These are phyloP conservation scores for Trachemys scripta DNA, from an alignment of 2,113 vertebrate genomes.

Conservation along the genomic window DNA sequence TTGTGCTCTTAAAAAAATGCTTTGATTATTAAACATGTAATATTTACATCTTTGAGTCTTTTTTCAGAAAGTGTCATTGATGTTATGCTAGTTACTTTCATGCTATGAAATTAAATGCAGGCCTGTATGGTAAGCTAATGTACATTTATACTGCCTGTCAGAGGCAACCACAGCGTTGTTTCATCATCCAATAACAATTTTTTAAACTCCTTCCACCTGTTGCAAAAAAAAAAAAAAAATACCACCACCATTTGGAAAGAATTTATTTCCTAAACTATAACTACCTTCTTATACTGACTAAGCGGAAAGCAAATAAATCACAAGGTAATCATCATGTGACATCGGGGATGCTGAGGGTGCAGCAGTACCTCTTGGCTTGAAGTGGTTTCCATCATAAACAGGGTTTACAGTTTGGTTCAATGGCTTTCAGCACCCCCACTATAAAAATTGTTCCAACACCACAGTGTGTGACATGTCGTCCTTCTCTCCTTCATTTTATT, in stretches of 20 bases:
- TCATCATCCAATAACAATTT: background rate
- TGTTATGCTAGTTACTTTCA: conserved; percentile 5
- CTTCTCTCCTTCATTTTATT: no score
- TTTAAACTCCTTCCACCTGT: conserved; percentile 16
- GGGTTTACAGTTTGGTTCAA: no score
- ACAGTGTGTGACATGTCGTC: no score
- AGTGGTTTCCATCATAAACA: no score
- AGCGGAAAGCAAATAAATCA: background rate
- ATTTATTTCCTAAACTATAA: background rate
- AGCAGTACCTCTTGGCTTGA: no score
- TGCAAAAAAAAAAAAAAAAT: background rate
- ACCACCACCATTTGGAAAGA: background rate
- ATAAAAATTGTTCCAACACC: no score
- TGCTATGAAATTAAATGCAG: background rate
- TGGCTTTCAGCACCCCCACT: no score
- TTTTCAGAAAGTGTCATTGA: conserved; percentile 12
- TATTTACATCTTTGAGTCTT: background rate
- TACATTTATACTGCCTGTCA: background rate
- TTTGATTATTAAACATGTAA: background rate
- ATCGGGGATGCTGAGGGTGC: no score
- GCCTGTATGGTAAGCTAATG: background rate
- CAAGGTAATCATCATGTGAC: background rate
- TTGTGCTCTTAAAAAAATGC: background rate
- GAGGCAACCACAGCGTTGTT: background rate
- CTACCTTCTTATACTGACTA: background rate